Conservation (phyloP, 1,140 invertebrate species). For the Metaphire vulgaris region DNA sequence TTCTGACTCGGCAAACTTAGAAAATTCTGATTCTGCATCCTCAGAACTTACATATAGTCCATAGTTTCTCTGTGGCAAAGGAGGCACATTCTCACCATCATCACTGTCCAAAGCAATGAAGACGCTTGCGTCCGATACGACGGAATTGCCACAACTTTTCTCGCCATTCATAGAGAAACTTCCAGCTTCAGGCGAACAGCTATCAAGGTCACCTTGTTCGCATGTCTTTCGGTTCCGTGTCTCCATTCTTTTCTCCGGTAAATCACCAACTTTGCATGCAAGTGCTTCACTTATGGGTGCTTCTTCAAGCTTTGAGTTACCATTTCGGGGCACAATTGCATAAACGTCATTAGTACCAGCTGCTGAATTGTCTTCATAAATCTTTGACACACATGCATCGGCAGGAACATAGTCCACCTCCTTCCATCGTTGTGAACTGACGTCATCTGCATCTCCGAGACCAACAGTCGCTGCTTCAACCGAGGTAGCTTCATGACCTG, state of each 20-base stretch:
- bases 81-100: background rate
- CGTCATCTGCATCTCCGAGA: too few relatives aligned
- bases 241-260: background rate
- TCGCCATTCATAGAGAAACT: too few relatives aligned
- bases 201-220: too few relatives aligned
- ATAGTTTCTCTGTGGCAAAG: background rate
- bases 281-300: background rate
- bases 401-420: background rate
- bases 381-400: background rate
- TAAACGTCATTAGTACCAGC: background rate
- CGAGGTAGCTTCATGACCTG: too few relatives aligned
- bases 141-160: too few relatives aligned
- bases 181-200: too few relatives aligned
- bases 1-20: background rate
- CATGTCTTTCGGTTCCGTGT: too few relatives aligned
- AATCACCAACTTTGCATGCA: background rate
- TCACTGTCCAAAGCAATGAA: background rate
- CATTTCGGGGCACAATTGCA: background rate
- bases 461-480: too few relatives aligned
- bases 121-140: too few relatives aligned
- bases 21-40: background rate
- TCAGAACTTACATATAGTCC: background rate
- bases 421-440: background rate
- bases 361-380: background rate
- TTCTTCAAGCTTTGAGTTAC: background rate